A percentile compares a stretch with the other conserved stretches of the same genome.
Evolutionary conservation across 1,140 invertebrate genomes (phyloP).

Genomic region (Venturia canescens): DNA sequence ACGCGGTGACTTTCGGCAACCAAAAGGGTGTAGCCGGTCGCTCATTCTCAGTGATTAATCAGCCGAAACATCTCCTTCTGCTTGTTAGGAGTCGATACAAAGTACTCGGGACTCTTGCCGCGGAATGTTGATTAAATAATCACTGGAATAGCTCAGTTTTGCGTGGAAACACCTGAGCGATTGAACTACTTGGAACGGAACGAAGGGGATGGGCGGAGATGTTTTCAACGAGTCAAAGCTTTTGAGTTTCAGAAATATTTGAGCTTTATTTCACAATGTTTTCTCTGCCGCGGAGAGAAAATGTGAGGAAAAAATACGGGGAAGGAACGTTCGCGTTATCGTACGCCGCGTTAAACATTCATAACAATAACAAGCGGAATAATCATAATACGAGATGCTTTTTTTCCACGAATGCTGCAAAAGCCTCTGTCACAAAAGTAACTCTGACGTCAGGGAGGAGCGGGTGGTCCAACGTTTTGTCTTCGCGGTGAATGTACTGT

Average conservation of each 20-base stretch:
- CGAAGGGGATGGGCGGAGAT: background rate
- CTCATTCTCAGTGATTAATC: background rate
- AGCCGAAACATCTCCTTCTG: background rate
- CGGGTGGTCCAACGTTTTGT: constrained; percentile 68
- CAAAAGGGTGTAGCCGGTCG: background rate
- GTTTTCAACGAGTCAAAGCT: background rate
- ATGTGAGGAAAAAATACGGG: background rate
- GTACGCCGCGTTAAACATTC: constrained; percentile 40
- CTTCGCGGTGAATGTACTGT: constrained; percentile 75
- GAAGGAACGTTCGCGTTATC: constrained; percentile 45
- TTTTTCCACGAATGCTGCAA: constrained; percentile 57
- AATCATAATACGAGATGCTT: constrained; percentile 15
- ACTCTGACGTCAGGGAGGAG: constrained; percentile 53
- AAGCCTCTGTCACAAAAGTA: constrained; percentile 33
- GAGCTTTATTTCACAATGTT: background rate
- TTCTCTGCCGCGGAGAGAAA: background rate
- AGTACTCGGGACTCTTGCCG: background rate
- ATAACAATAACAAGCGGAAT: constrained; percentile 58
- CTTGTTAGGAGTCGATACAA: background rate
- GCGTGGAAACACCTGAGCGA: constrained; percentile 59
- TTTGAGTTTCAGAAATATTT: background rate
- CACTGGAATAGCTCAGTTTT: constrained; percentile 69
- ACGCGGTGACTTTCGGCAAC: background rate
- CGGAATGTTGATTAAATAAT: constrained; percentile 76
- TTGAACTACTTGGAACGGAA: constrained; percentile 63